These are phyloP conservation scores for Blastobasis adustella DNA, from an alignment of 2,888 invertebrate species.

Conservation along the genomic window DNA sequence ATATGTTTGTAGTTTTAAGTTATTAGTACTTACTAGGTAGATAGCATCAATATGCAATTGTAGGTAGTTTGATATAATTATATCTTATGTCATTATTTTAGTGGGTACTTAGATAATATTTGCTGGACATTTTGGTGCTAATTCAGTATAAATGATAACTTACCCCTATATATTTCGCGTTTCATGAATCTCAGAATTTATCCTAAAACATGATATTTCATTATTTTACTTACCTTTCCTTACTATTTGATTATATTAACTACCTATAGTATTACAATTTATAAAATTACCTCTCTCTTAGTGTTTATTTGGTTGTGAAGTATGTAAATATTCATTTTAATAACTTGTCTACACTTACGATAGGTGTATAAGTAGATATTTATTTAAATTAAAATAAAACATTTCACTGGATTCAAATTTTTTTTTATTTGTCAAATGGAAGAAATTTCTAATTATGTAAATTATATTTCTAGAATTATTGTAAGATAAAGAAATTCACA, in stretches of 20 bases:
- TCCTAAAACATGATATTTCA: too few species aligned
- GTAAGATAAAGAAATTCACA: too few species aligned
- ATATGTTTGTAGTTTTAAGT: too few species aligned
- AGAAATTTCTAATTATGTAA: constrained; percentile 19
- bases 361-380: constrained; percentile 1
- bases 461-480: too few species aligned
- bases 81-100: background rate
- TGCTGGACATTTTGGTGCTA: constrained; percentile 53
- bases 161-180: too few species aligned
- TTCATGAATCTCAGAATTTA: too few species aligned
- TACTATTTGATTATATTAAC: too few species aligned
- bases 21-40: background rate
- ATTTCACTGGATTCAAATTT: constrained; percentile 21
- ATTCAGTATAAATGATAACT: constrained; percentile 5
- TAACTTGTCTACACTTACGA: background rate
- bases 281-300: background rate
- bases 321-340: constrained; percentile 11
- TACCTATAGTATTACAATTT: too few species aligned
- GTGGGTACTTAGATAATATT: constrained; percentile 7
- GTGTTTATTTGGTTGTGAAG: constrained; percentile 16
- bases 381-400: constrained; percentile 25
- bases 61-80: background rate
- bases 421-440: constrained; percentile 28
- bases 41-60: background rate
- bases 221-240: too few species aligned